Evolutionary conservation across 2,888 invertebrate species (phyloP).

Genomic region (Macrophya annulata): DNA sequence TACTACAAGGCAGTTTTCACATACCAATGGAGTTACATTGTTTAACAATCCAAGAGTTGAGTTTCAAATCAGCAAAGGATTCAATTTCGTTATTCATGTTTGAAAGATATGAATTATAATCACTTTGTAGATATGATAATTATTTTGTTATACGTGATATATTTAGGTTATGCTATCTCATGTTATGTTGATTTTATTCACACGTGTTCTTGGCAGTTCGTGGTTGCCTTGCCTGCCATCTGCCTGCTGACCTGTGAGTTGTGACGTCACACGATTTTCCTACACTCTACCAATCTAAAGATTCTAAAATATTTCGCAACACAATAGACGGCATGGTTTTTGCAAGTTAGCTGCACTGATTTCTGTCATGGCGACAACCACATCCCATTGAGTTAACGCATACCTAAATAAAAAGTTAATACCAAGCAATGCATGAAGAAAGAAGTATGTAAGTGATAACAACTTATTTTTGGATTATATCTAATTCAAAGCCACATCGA

Average conservation of each 20-base stretch:
- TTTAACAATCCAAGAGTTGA: slow-evolving; percentile 88
- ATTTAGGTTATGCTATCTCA: neutral
- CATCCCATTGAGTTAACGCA: neutral
- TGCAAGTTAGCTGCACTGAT: slow-evolving; percentile 28
- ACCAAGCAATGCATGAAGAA: slow-evolving; percentile 17
- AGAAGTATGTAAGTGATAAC: slow-evolving; percentile 17
- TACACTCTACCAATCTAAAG: neutral
- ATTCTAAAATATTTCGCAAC: neutral
- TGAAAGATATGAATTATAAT: neutral
- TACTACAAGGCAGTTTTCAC: slow-evolving; percentile 60
- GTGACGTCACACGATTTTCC: neutral
- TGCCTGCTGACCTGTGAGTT: no score
- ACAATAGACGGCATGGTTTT: neutral
- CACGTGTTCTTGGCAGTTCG: neutral
- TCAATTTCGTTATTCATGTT: slow-evolving; percentile 63
- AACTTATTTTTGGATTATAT: neutral
- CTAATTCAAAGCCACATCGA: neutral
- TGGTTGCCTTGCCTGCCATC: neutral
- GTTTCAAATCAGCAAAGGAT: slow-evolving; percentile 83
- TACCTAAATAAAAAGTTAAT: neutral
- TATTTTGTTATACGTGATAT: neutral
- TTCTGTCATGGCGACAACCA: slow-evolving; percentile 24
- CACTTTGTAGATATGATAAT: neutral
- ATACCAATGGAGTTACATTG: slow-evolving; percentile 87
- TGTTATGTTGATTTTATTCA: neutral